Conservation (phyloP, 1,140 invertebrate genomes). For the Lepidotrigona ventralis region DNA sequence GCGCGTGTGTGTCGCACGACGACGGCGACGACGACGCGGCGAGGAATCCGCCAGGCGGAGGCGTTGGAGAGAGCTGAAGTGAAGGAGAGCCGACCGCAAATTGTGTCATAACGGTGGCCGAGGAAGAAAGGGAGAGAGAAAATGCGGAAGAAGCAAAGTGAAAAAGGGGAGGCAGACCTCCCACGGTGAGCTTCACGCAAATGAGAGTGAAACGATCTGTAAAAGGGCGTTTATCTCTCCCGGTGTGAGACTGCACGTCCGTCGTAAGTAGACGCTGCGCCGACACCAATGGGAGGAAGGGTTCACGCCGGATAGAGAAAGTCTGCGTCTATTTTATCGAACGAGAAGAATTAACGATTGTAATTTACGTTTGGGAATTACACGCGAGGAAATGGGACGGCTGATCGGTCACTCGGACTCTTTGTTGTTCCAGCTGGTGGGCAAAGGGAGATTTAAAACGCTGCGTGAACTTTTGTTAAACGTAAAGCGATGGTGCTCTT, state of each 20-base stretch:
- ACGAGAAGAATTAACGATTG: constrained; percentile 26
- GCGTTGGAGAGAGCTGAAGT: not conserved
- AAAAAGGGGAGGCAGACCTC: constrained; percentile 64
- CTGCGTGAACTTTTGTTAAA: not conserved
- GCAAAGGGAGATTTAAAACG: not conserved
- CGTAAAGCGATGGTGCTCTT: too few relatives aligned
- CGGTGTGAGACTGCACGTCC: constrained; percentile 33
- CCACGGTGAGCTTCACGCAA: constrained; percentile 61
- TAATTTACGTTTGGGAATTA: constrained; percentile 1
- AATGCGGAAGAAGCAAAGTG: constrained; percentile 36
- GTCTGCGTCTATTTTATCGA: constrained; percentile 10
- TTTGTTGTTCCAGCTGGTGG: not conserved
- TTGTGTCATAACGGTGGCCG: constrained; percentile 30
- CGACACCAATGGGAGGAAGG: constrained; percentile 14
- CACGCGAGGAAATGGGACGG: not conserved
- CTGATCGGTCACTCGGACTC: not conserved
- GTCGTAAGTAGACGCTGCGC: not conserved
- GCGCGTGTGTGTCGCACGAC: not conserved
- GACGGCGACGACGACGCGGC: not conserved
- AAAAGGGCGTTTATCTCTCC: constrained; percentile 60
- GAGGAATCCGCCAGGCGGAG: not conserved
- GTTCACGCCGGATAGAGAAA: not conserved
- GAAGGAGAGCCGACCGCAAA: constrained; percentile 8
- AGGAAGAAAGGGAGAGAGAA: constrained; percentile 10
- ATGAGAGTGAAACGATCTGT: constrained; percentile 60